These are phyloP conservation scores for Tortricodes alternella DNA, from an alignment of 2,888 invertebrate species.

Conservation along the genomic window DNA sequence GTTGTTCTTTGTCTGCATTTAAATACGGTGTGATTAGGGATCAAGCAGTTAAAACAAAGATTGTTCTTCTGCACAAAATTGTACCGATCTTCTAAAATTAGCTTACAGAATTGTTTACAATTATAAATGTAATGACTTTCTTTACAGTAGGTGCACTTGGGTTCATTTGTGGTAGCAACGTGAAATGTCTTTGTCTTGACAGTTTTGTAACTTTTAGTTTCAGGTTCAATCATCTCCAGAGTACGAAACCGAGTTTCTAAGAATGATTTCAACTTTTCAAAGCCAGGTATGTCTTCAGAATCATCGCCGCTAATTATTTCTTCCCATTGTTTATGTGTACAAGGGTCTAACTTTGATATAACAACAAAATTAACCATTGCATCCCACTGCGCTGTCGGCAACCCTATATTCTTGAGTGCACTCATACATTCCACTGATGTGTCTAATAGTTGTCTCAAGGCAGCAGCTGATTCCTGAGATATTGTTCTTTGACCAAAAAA, in stretches of 20 bases:
- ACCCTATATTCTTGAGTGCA: background rate
- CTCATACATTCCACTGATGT: background rate
- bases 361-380: background rate
- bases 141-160: constrained; percentile 16
- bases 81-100: background rate
- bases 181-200: constrained; percentile 3
- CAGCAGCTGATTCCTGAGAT: background rate
- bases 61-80: background rate
- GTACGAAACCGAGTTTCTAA: constrained; percentile 1
- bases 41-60: constrained; percentile 2
- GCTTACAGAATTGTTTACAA: constrained; percentile 1
- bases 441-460: background rate
- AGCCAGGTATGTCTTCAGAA: background rate
- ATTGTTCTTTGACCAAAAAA: background rate
- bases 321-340: constrained; percentile 17
- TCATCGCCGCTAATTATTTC: background rate
- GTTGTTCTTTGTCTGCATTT: background rate
- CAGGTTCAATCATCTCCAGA: constrained; percentile 6
- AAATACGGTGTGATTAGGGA: constrained; percentile 4
- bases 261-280: background rate
- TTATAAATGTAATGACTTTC: background rate
- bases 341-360: background rate
- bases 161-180: background rate
- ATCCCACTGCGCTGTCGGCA: background rate
- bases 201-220: background rate